phyloP scores from a whole-genome alignment of 2,797 vertebrate genomes.

The Hipposideros larvatus region DNA sequence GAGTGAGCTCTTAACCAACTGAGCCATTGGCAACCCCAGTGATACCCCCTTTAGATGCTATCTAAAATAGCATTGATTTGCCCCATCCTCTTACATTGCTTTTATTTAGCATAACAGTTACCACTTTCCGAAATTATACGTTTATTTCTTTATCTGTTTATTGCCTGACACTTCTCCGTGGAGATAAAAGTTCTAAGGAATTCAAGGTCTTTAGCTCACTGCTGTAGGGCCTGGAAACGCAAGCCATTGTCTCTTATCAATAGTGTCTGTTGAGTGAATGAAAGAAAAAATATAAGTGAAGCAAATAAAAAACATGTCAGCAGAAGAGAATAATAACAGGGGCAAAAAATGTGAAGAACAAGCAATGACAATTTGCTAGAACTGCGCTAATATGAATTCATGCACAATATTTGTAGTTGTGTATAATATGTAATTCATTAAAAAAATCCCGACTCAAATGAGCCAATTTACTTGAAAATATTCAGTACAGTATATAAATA shows the following conservation, averaged over 20 bases:
- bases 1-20: no score
- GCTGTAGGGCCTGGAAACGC: neutral
- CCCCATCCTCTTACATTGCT: neutral
- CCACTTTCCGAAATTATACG: neutral
- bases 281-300: neutral
- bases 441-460: neutral
- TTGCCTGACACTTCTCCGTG: neutral
- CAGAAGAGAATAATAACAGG: neutral
- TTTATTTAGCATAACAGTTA: constrained; percentile 6
- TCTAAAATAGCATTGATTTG: neutral
- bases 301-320: neutral
- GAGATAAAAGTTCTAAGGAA: neutral
- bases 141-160: neutral
- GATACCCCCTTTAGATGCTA: neutral
- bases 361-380: neutral
- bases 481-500: neutral
- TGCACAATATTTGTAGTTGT: neutral
- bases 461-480: neutral
- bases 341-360: neutral
- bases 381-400: neutral
- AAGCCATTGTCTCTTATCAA: neutral
- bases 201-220: neutral
- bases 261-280: neutral
- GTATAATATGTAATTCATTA: neutral
- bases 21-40: no score